Conservation (phyloP, 2,797 vertebrate genomes). For the Sebastolobus alascanus region DNA sequence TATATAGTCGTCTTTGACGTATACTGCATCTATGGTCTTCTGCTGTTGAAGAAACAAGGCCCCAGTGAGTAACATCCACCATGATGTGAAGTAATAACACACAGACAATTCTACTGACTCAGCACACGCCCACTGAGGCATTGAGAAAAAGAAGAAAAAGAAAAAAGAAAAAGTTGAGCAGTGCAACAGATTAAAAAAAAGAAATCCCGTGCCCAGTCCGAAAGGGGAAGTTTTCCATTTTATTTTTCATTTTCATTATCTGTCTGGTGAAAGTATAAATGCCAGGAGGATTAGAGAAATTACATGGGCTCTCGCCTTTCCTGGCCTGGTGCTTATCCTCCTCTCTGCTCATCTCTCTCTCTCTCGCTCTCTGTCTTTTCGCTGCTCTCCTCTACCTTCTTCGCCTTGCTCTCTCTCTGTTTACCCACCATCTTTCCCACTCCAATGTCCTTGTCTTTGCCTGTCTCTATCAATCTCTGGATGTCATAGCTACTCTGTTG, state of each 20-base stretch:
- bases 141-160: constrained; percentile 33
- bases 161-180: constrained; percentile 63
- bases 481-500: constrained; percentile 32
- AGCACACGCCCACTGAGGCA: constrained; percentile 65
- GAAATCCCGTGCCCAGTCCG: constrained; percentile 68
- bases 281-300: constrained; percentile 90
- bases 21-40: not conserved
- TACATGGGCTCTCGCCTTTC: constrained; percentile 85
- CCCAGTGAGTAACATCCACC: constrained; percentile 48
- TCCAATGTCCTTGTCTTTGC: constrained; percentile 33
- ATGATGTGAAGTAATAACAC: constrained; percentile 55
- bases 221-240: constrained; percentile 83
- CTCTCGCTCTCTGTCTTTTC: constrained; percentile 20
- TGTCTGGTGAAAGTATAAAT: constrained; percentile 88
- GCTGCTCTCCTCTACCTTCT: constrained; percentile 47
- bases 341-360: constrained; percentile 69
- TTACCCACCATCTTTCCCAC: constrained; percentile 52
- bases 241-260: constrained; percentile 90
- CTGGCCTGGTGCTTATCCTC: constrained; percentile 82
- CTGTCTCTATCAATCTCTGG: constrained; percentile 54
- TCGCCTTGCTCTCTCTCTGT: constrained; percentile 49
- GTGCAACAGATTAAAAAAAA: constrained; percentile 81
- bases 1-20: not conserved
- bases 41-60: constrained; percentile 12
- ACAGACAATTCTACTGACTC: constrained; percentile 70